Percentiles rank a stretch among this genome's conserved stretches.
These are phyloP conservation scores for Triplophysa siluroides DNA, from an alignment of 2,113 vertebrate species.

Conservation along the genomic window DNA sequence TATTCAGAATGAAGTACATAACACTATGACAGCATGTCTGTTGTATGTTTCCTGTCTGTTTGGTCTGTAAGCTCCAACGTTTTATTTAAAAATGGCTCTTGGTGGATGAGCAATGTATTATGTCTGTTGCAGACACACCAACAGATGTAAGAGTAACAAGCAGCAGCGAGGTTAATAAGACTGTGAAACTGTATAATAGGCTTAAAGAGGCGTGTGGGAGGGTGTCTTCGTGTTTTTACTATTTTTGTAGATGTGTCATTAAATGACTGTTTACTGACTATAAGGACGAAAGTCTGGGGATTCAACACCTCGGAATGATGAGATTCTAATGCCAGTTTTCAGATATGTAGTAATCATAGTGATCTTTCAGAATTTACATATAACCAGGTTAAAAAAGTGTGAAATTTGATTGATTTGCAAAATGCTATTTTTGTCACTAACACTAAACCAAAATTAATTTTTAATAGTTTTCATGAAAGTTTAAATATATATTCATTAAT, in stretches of 20 bases:
- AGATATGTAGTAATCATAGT: no score
- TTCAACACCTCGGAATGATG: not conserved
- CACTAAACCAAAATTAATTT: no score
- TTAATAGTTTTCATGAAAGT: no score
- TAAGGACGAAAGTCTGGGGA: slow-evolving; percentile 7
- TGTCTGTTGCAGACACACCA: slow-evolving; percentile 42
- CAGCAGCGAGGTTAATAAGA: slow-evolving; percentile 71
- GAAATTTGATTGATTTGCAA: no score
- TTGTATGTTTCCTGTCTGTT: slow-evolving; percentile 50
- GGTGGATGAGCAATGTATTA: slow-evolving; percentile 55
- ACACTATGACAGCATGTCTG: slow-evolving; percentile 60
- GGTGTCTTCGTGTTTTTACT: slow-evolving; percentile 25
- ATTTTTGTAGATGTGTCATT: slow-evolving; percentile 30
- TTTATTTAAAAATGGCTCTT: slow-evolving; percentile 64
- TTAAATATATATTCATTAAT: no score
- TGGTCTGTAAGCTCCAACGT: slow-evolving; percentile 53
- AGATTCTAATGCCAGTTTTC: not conserved
- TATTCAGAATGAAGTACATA: slow-evolving; percentile 27
- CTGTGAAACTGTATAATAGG: slow-evolving; percentile 50
- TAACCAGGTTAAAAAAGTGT: not conserved
- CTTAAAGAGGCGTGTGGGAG: slow-evolving; percentile 14
- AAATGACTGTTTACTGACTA: slow-evolving; percentile 23
- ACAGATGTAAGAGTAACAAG: slow-evolving; percentile 63
- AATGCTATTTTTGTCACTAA: not conserved
- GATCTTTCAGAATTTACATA: not conserved